Base-by-base conservation (phyloP, 1,140 invertebrate species). In the Drosophila subpulchrella region DNA sequence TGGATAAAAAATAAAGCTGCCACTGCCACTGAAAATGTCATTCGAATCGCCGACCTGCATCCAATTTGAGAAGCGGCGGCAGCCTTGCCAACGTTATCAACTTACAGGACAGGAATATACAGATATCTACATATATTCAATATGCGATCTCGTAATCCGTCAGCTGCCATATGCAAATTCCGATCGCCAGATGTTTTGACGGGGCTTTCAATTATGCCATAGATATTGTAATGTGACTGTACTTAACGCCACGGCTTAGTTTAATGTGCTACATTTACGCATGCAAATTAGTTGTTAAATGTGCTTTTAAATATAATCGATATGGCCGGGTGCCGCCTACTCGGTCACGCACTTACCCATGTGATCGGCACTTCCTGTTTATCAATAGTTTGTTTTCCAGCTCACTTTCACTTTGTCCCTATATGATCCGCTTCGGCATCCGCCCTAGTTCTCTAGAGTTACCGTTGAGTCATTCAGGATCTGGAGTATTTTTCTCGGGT, bases 241-340 rank as follows among this genome's bases (percentile, higher is more conserved):
- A 75, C 50, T 75, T 51, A 59, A 53, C 59, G 58, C 53, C 34
- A 11, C n/a, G 46, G 47, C 59, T 71, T 66, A 57, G 53, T 76
- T 66, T 81, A 86, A 82, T 82, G 61, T 82, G 78, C 81, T 78
- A 68, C 61, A 78, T 65, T 86, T 81, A 86, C 75, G 75, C 78
- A 86, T 86, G 83, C 71, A 88, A 83, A 88, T 83, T 61, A 78
- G 61, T 42, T 78, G 50, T 59, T 78, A 71, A 85, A 78, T 85
- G 63, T 61, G 78, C 81, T 75, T 85, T 85, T 77, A 76, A 76
- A 42, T 17, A 44, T 77, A 78, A 78, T 71, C 68, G 57, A 38
- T 46, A 58, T 46, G 46, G 50, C 55, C 24, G 44, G 55, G 42
- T 42, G 51, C 42, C 72, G 51, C 65, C 74, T 77, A 71, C 65